Base-by-base conservation (phyloP, 2,113 vertebrate genomes). In the Ciconia boyciana region DNA sequence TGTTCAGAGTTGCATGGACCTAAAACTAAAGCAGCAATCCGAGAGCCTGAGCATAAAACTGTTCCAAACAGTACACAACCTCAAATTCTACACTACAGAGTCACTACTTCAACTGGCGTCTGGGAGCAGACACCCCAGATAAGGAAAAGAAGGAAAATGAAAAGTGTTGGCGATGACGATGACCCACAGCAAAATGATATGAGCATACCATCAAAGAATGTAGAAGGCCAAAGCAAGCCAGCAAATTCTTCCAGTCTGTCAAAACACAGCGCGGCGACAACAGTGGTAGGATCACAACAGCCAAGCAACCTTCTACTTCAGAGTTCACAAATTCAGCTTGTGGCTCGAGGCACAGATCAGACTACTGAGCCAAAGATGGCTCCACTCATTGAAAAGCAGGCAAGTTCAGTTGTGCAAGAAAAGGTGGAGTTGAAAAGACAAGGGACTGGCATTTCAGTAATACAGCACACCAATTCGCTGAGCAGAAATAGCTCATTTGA, bases 1-100 rank as follows among this genome's bases (percentile, higher is more conserved):
- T 99, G 99, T 90, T 99, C 99, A 16, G 99, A 99, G 93, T 98
- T 99, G 91, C 99, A 99, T 9, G 99, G 99, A 93, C 99, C 99
- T 91, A 99, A 99, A 98, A 99, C 98, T 72, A 99, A 99, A 97
- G 98, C 98, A 15, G 90, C 97, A 13, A 48, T 98, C 43, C 98
- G 99, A 96, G 99, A 99, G 54, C 91, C 98, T 1, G 99, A 99
- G 28, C 98, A 99, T 80, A 98, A 99, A 85, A 96, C 98, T 6
- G 96, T 97, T 91, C 96, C 98, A 1, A 94, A 97, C 12, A 98
- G 96, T 57, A 75, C 97, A 6, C 98, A 99, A 21, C 98, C 99
- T 31, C 96, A 98, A 75, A 97, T 98, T 54, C 95, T 98, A 15
- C 98, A 98, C 93, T 99, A 98, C 91, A 98, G 98, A 97, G 98